Evolutionary conservation across 1,140 invertebrate genomes (phyloP).

Genomic region (Druon quercuslanigerum): DNA sequence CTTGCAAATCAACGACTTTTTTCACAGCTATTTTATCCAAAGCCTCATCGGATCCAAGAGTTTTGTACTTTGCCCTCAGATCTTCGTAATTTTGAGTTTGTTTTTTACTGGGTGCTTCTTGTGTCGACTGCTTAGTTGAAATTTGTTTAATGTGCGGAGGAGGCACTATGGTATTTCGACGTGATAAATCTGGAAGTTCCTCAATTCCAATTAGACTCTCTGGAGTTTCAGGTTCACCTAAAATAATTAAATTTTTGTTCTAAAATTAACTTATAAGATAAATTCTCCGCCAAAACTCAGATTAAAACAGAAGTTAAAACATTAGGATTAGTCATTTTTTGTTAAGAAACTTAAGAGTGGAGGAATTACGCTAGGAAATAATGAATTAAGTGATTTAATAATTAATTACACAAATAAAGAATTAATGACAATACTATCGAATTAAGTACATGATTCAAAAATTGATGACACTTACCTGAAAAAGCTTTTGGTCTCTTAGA

Average conservation of each 20-base stretch:
- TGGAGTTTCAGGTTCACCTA: slow-evolving; percentile 37
- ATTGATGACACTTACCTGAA: slow-evolving; percentile 9
- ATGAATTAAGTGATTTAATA: neutral
- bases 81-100: slow-evolving; percentile 56
- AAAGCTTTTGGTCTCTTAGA: neutral
- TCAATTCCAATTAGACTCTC: slow-evolving; percentile 40
- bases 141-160: slow-evolving; percentile 65
- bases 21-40: slow-evolving; percentile 42
- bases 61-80: slow-evolving; percentile 57
- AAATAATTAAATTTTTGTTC: neutral
- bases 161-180: slow-evolving; percentile 71
- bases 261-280: no score
- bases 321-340: neutral
- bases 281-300: neutral
- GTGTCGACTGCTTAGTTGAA: slow-evolving; percentile 44
- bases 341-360: neutral
- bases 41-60: slow-evolving; percentile 38
- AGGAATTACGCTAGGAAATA: neutral
- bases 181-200: slow-evolving; percentile 58
- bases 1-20: slow-evolving; percentile 35
- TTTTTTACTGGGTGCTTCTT: slow-evolving; percentile 36
- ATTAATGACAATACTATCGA: neutral
- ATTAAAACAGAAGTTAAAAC: neutral
- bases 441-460: neutral
- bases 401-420: neutral